phyloP scores from a whole-genome alignment of 2,888 invertebrate species.

The Synergus gifuensis region DNA sequence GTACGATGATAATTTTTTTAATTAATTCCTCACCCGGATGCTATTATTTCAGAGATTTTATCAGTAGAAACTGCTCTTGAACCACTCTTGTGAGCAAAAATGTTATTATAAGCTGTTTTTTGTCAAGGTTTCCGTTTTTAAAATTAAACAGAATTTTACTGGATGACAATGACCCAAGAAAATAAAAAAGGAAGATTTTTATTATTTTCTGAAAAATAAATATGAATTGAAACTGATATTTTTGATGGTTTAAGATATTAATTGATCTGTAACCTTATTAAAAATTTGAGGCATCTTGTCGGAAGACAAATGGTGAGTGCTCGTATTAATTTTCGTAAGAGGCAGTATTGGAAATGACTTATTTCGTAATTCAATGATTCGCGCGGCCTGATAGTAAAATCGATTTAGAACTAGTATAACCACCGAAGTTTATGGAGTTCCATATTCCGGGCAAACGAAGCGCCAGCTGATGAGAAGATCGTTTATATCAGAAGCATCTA shows the following conservation, averaged over 20 bases:
- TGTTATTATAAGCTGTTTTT: background rate
- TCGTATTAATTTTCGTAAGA: constrained; percentile 47
- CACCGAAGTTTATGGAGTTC: constrained; percentile 56
- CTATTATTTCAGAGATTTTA: no score
- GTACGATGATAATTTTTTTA: no score
- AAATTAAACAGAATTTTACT: no score
- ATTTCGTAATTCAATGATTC: constrained; percentile 48
- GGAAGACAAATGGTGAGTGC: constrained; percentile 43
- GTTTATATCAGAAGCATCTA: constrained; percentile 23
- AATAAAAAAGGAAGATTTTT: no score
- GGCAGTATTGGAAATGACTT: constrained; percentile 46
- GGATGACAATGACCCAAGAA: no score
- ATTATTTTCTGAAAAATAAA: no score
- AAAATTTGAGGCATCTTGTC: constrained; percentile 14
- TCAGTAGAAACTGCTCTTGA: background rate
- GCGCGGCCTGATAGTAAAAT: constrained; percentile 60
- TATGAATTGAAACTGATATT: no score
- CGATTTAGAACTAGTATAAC: constrained; percentile 65
- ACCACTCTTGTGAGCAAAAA: background rate
- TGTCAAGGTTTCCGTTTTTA: constrained; percentile 14
- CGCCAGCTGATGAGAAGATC: background rate
- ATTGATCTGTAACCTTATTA: background rate
- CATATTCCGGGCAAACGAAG: constrained; percentile 17
- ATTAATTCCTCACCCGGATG: no score
- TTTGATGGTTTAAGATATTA: background rate